These are phyloP conservation scores for Mamestra configurata DNA, from an alignment of 1,140 invertebrate species.

Conservation along the genomic window DNA sequence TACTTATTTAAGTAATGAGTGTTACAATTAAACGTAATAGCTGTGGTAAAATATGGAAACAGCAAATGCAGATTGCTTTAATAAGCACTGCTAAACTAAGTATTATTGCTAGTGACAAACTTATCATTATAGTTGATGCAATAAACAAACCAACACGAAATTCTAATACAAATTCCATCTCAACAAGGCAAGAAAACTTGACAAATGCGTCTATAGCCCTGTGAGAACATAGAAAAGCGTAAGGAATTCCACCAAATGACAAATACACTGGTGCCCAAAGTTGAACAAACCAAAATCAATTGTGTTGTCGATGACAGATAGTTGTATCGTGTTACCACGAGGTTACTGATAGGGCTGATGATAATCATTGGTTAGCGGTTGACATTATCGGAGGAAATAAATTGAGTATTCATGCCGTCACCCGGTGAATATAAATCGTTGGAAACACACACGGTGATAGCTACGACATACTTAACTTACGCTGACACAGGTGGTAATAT, in stretches of 20 bases:
- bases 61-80: background rate
- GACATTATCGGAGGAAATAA: slow-evolving; percentile 72
- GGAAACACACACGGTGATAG: slow-evolving; percentile 56
- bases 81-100: background rate
- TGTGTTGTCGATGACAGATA: slow-evolving; percentile 63
- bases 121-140: background rate
- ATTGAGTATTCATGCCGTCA: slow-evolving; percentile 61
- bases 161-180: slow-evolving; percentile 20
- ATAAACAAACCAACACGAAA: background rate
- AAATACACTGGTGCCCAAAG: slow-evolving; percentile 30
- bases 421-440: slow-evolving; percentile 63
- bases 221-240: slow-evolving; percentile 25
- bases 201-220: slow-evolving; percentile 13
- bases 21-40: slow-evolving; percentile 1
- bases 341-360: slow-evolving; percentile 59
- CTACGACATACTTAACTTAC: slow-evolving; percentile 37
- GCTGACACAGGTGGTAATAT: slow-evolving; percentile 18
- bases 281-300: slow-evolving; percentile 37
- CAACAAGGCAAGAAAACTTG: slow-evolving; percentile 28
- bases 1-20: slow-evolving; percentile 14
- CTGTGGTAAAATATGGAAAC: background rate
- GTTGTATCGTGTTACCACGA: slow-evolving; percentile 60
- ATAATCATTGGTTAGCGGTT: slow-evolving; percentile 64
- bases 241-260: slow-evolving; percentile 43
- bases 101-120: background rate